Conservation (phyloP, 2,888 invertebrate genomes). For the Argyresthia albistria region DNA sequence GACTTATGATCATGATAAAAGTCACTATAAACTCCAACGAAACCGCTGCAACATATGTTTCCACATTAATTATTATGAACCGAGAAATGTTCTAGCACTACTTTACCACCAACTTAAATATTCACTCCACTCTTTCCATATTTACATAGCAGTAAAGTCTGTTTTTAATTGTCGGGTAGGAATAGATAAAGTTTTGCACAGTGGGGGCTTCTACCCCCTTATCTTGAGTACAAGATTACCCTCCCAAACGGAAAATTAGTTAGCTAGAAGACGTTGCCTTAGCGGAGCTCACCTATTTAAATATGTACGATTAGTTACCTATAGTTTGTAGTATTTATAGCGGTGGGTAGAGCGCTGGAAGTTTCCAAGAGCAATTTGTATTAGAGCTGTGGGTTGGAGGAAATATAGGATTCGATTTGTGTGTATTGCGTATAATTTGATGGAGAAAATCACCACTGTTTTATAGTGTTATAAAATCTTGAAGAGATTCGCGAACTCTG, state of each 20-base stretch:
- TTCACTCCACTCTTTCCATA: no score
- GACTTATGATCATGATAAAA: neutral
- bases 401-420: no score
- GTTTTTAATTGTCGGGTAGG: neutral
- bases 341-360: no score
- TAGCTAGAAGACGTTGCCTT: slow-evolving; percentile 7
- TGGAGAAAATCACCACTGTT: no score
- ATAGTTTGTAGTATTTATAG: no score
- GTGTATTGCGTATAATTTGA: no score
- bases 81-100: neutral
- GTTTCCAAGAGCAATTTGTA: no score
- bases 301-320: neutral
- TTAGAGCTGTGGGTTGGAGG: no score
- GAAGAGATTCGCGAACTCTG: no score
- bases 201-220: neutral
- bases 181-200: neutral
- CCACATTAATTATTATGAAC: neutral
- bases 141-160: neutral
- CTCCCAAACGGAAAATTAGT: slow-evolving; percentile 16
- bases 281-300: neutral
- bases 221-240: slow-evolving; percentile 6
- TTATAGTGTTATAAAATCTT: no score
- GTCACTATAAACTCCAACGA: neutral
- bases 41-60: neutral
- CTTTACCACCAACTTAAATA: neutral